phyloP scores from a whole-genome alignment of 2,797 vertebrate genomes.

The Anabas testudineus region DNA sequence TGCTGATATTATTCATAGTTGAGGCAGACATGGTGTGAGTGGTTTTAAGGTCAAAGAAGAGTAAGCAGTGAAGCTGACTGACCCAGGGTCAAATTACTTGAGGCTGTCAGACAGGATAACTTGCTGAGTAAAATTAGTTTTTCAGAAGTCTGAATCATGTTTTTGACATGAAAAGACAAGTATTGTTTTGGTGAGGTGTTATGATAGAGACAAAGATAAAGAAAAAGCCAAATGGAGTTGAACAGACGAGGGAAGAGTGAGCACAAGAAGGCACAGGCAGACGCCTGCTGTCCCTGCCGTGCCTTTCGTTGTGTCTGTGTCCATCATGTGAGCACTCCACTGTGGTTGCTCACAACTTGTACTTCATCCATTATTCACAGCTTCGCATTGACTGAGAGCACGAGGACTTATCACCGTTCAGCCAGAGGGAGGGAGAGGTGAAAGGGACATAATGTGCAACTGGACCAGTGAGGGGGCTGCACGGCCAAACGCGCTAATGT shows the following conservation, averaged over 20 bases:
- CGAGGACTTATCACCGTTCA: conserved; percentile 54
- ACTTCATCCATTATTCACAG: conserved; percentile 75
- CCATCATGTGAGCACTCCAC: conserved; percentile 40
- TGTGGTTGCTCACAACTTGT: conserved; percentile 50
- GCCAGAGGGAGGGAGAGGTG: conserved; percentile 64
- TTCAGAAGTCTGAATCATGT: conserved; percentile 7
- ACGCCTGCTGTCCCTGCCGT: conserved; percentile 24
- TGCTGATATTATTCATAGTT: conserved; percentile 34
- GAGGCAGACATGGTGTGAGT: conserved; percentile 51
- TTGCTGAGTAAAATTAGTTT: conserved; percentile 18
- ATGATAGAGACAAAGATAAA: background rate
- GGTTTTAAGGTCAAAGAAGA: conserved; percentile 63
- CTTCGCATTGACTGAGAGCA: conserved; percentile 41
- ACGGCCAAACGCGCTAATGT: conserved; percentile 18
- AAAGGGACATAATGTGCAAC: conserved; percentile 52
- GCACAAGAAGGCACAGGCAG: conserved; percentile 10
- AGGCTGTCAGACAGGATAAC: conserved; percentile 23
- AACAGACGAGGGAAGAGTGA: background rate
- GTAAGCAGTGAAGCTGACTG: conserved; percentile 26
- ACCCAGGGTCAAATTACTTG: conserved; percentile 32
- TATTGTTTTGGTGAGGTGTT: conserved; percentile 16
- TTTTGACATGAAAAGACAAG: background rate
- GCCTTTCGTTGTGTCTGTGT: conserved; percentile 42
- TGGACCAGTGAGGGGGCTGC: conserved; percentile 26
- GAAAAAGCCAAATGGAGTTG: background rate